Percentiles rank a stretch among this genome's conserved stretches.
Evolutionary conservation across 2,888 invertebrate species (phyloP).

Genomic region (Heliconius charithonia): DNA sequence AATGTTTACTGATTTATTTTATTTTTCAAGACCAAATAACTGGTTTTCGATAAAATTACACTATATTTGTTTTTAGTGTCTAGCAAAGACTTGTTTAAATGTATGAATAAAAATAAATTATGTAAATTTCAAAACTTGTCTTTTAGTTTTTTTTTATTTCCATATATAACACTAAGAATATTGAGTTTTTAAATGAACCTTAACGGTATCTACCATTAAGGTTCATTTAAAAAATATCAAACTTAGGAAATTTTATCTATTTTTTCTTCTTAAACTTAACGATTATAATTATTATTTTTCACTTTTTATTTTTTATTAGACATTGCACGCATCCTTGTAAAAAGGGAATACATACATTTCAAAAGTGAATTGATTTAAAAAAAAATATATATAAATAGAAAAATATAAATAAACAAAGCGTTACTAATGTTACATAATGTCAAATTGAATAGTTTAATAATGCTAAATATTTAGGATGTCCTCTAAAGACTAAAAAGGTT

Average conservation of each 20-base stretch:
- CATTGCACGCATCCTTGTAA: not conserved
- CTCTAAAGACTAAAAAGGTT: not conserved
- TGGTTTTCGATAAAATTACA: not conserved
- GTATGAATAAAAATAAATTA: conserved; percentile 6
- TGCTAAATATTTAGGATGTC: not conserved
- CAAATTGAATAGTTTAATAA: not conserved
- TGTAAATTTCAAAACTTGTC: conserved; percentile 1
- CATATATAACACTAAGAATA: not conserved
- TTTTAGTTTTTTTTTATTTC: conserved; percentile 12
- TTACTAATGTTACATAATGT: not conserved
- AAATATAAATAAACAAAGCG: not conserved
- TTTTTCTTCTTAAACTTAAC: too few species aligned
- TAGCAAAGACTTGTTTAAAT: not conserved
- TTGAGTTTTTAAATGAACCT: not conserved
- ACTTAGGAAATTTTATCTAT: too few species aligned
- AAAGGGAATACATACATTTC: not conserved
- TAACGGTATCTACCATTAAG: too few species aligned
- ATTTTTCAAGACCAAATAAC: not conserved
- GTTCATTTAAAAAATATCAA: too few species aligned
- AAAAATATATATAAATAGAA: not conserved
- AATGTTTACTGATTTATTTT: not conserved
- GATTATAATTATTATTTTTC: too few species aligned
- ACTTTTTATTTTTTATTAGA: not conserved
- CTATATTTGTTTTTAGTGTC: not conserved
- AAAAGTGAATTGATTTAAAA: too few species aligned